Conservation (phyloP, 2,888 invertebrate species). For the Hoplodrina ambigua region DNA sequence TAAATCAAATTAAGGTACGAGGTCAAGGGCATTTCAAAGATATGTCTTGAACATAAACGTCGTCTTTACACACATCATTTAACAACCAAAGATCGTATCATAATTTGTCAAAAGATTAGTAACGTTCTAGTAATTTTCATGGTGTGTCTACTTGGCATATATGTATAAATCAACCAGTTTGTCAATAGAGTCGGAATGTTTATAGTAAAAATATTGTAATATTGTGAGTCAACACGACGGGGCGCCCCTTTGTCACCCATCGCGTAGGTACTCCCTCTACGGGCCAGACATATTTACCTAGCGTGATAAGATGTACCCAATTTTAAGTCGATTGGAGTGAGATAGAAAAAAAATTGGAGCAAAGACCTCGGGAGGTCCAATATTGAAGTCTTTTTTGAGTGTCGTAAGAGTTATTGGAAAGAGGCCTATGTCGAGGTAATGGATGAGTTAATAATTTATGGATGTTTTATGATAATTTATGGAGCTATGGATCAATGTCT, state of each 20-base stretch:
- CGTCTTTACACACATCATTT: background rate
- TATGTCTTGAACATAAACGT: constrained; percentile 7
- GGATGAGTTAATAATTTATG: no score
- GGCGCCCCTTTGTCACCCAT: constrained; percentile 32
- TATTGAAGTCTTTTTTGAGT: background rate
- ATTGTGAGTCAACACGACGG: constrained; percentile 57
- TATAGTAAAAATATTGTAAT: constrained; percentile 63
- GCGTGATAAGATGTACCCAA: constrained; percentile 23
- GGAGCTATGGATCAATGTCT: no score
- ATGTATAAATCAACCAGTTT: constrained; percentile 41
- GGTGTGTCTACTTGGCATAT: background rate
- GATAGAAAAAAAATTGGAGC: background rate
- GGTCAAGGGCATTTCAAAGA: constrained; percentile 24
- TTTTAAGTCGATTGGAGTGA: constrained; percentile 26
- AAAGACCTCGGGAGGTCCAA: background rate
- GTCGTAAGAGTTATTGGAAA: background rate
- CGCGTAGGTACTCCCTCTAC: constrained; percentile 7
- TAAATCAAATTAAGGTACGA: constrained; percentile 26
- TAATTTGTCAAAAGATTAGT: background rate
- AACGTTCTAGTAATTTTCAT: background rate
- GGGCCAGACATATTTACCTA: constrained; percentile 42
- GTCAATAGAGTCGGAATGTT: constrained; percentile 53
- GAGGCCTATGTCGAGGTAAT: background rate
- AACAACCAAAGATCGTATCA: constrained; percentile 2
- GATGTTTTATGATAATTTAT: no score